Evolutionary conservation across 2,113 vertebrate genomes (phyloP).

Genomic region (Mustela lutreola): DNA sequence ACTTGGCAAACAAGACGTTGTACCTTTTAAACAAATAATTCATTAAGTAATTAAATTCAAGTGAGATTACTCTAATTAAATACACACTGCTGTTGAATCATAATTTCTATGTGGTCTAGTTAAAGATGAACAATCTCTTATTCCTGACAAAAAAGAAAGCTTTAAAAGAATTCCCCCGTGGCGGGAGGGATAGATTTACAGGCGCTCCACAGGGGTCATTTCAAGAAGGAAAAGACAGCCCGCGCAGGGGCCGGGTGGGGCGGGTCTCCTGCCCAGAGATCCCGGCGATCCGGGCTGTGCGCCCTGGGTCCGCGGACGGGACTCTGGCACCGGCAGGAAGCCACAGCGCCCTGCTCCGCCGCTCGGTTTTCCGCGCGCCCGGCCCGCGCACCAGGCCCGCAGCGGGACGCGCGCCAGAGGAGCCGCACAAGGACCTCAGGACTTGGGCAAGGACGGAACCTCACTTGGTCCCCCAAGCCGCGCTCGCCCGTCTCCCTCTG

Average conservation of each 20-base stretch:
- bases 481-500: slow-evolving; percentile 85
- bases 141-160: slow-evolving; percentile 68
- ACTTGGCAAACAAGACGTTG: slow-evolving; percentile 88
- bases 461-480: slow-evolving; percentile 84
- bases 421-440: slow-evolving; percentile 74
- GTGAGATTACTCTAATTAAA: slow-evolving; percentile 92
- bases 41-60: slow-evolving; percentile 93
- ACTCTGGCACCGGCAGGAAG: slow-evolving; percentile 78
- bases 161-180: slow-evolving; percentile 84
- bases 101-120: slow-evolving; percentile 91
- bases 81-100: slow-evolving; percentile 90
- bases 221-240: slow-evolving; percentile 85
- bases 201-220: slow-evolving; percentile 84
- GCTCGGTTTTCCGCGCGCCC: slow-evolving; percentile 81
- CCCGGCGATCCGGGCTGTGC: slow-evolving; percentile 80
- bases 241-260: background rate
- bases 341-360: slow-evolving; percentile 75
- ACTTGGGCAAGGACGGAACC: slow-evolving; percentile 81
- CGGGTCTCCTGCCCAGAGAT: slow-evolving; percentile 80
- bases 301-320: slow-evolving; percentile 78
- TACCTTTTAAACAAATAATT: slow-evolving; percentile 93
- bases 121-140: slow-evolving; percentile 88
- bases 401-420: slow-evolving; percentile 64
- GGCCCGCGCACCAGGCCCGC: slow-evolving; percentile 78
- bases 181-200: slow-evolving; percentile 86